Conservation (phyloP, 30 jellyfish, hydroid and myxozoan genomes). For the Aurelia aurita region DNA sequence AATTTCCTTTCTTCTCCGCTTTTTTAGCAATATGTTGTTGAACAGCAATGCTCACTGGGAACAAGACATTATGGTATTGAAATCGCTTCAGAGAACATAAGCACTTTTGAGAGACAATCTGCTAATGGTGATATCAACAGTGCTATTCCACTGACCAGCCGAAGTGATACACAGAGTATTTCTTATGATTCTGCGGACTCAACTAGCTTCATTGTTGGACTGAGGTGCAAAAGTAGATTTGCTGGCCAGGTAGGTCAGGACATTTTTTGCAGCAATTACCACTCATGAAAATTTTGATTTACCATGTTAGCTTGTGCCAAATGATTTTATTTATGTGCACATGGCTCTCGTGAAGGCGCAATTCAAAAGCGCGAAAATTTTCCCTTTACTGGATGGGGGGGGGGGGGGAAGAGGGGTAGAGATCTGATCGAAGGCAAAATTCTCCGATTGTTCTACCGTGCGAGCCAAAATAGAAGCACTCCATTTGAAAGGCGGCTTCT, state of each 20-base stretch:
- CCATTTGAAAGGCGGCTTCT: too few species aligned
- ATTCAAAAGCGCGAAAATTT: too few species aligned
- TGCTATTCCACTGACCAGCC: conserved; percentile 18
- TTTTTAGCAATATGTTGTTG: conserved; percentile 46
- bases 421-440: too few species aligned
- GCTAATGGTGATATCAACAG: conserved; percentile 8
- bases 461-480: too few species aligned
- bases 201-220: conserved; percentile 35
- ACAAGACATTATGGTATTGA: conserved; percentile 42
- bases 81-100: conserved; percentile 37
- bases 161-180: background rate
- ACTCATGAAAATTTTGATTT: background rate
- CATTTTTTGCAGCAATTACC: background rate
- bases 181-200: conserved; percentile 3
- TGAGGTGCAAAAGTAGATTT: conserved; percentile 52
- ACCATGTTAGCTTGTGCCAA: background rate
- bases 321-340: too few species aligned
- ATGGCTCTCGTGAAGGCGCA: too few species aligned
- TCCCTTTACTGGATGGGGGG: too few species aligned
- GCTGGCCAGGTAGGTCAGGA: conserved; percentile 54
- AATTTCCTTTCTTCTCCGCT: background rate
- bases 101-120: conserved; percentile 20
- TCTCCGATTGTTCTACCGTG: too few species aligned
- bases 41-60: conserved; percentile 23
- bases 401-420: too few species aligned